A percentile compares a stretch with the other conserved stretches of the same genome.
phyloP scores from a whole-genome alignment of 92 coral and sea anemone species.

The Umimayanthus kanabou region DNA sequence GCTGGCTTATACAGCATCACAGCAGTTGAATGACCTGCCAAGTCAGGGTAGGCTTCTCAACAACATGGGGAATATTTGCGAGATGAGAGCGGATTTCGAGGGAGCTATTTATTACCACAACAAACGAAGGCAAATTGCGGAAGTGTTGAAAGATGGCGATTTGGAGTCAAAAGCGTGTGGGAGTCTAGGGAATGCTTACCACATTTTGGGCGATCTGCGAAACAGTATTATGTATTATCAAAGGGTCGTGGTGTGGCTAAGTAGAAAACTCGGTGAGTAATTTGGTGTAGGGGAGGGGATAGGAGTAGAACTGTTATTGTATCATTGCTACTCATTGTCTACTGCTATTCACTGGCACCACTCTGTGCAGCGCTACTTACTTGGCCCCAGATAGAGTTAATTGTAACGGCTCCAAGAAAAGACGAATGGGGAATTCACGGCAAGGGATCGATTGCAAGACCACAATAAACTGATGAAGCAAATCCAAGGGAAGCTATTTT shows the following conservation, averaged over 20 bases:
- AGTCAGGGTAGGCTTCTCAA: conserved; percentile 79
- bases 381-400: no score
- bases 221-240: conserved; percentile 82
- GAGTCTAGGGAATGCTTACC: conserved; percentile 78
- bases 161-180: conserved; percentile 85
- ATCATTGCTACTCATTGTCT: background rate
- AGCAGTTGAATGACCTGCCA: conserved; percentile 59
- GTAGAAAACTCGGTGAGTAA: conserved; percentile 68
- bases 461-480: no score
- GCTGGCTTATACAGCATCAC: conserved; percentile 73
- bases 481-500: no score
- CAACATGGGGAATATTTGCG: conserved; percentile 90
- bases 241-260: conserved; percentile 74
- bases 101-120: conserved; percentile 80
- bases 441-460: no score
- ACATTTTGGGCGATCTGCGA: conserved; percentile 67
- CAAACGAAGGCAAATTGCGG: conserved; percentile 71
- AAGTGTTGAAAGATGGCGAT: conserved; percentile 72
- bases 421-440: no score
- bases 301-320: background rate
- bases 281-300: background rate
- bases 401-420: no score
- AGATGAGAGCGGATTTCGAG: conserved; percentile 81
- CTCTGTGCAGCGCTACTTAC: no score
- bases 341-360: no score